Percentiles rank a stretch among this genome's conserved stretches.
These are phyloP conservation scores for Euborellia annulipes DNA, from an alignment of 1,140 invertebrate species.

Conservation along the genomic window DNA sequence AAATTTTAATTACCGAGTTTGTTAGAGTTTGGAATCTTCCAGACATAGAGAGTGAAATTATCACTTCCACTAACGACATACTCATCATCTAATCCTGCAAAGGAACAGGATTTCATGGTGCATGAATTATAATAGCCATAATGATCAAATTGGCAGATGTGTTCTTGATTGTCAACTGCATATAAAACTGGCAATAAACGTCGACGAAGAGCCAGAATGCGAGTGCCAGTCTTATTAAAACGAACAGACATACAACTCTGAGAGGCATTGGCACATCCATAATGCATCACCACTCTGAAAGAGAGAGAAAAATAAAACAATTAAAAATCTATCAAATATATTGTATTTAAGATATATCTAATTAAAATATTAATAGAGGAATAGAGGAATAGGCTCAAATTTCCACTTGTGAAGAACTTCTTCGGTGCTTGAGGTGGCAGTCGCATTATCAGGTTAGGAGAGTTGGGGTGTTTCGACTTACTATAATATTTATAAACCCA, in stretches of 20 bases:
- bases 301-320: conserved; percentile 1
- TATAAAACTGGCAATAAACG: conserved; percentile 74
- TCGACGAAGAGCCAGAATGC: conserved; percentile 66
- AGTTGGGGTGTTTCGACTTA: no score
- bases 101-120: conserved; percentile 92
- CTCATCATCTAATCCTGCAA: conserved; percentile 79
- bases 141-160: conserved; percentile 75
- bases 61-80: conserved; percentile 84
- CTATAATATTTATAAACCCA: no score
- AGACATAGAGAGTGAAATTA: conserved; percentile 90
- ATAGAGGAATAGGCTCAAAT: no score
- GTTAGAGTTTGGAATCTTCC: conserved; percentile 62
- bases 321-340: no score
- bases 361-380: no score
- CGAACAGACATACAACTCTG: conserved; percentile 84
- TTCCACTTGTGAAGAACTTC: no score
- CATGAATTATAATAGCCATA: conserved; percentile 88
- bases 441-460: no score
- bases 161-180: conserved; percentile 41
- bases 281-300: conserved; percentile 35
- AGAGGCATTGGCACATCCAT: conserved; percentile 45
- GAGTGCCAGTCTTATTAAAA: conserved; percentile 63
- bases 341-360: no score
- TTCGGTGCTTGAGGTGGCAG: no score
- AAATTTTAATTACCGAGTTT: no score